Base-by-base conservation (phyloP, 1,140 invertebrate genomes). In the Drosophila santomea region DNA sequence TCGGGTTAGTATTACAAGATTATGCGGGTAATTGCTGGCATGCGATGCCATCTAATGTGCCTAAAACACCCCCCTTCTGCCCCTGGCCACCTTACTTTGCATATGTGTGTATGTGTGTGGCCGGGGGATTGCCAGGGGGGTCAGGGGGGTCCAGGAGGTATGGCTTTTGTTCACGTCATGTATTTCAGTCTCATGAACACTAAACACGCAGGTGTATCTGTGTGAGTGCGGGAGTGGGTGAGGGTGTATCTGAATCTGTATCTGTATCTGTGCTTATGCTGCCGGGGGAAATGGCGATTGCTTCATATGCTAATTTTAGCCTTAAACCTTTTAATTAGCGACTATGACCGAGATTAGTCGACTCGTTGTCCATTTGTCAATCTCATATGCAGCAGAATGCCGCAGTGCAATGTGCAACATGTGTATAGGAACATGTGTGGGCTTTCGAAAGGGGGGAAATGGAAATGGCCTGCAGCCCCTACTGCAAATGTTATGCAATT, bases 301-400 rank as follows among this genome's bases (percentile, higher is more conserved):
- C 64, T 69, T 50, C 64, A 71, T 89, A 89, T 89, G 84, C 84
- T 80, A 89, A 89, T 89, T 89, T 89, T 78, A 80, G 74, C 84
- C 84, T 80, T 89, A 89, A 89, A 84, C 84, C 80, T 89, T 89
- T 89, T 89, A 89, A 89, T 89, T 89, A 89, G 84, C 74, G 74
- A 89, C 84, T 84, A 45, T 89, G 80, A 84, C 84, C 84, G 84
- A 89, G 84, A 89, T 89, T 89, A 71, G 62, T 54, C 48, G 71
- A 68, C 61, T 56, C 50, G 63, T 54, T 47, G 63, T 83, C 72
- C 60, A 88, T 80, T 79, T 72, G 79, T 74, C 72, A 71, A 82
- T 59, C 62, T 35, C 54, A 52, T 25, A 59, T 50, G 69, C 35
- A 20, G 43, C 43, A 20, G 15, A 12, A 4, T 45, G 43, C 47